phyloP scores from a whole-genome alignment of 1,140 invertebrate genomes.

The Apis mellifera region Amel_HAv3.1 CM009935.2:11282501-11283000 shows the following conservation, averaged over 20 bases:
- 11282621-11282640: background rate
- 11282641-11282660: background rate
- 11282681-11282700: conserved; percentile 1
- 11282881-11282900: background rate
- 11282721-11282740: conserved; percentile 3
- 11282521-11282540: too few relatives aligned
- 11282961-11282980: background rate
- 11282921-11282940: background rate
- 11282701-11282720: conserved; percentile 27
- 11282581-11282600: background rate
- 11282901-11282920: background rate
- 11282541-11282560: background rate
- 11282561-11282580: background rate
- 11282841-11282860: conserved; percentile 10
- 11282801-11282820: background rate
- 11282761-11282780: conserved; percentile 22
- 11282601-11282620: background rate
- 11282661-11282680: conserved; percentile 42
- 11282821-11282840: conserved; percentile 41
- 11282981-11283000: background rate
- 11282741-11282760: background rate
- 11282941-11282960: background rate
- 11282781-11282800: conserved; percentile 15
- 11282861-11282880: background rate
- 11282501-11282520: too few relatives aligned